A percentile compares a stretch with the other conserved stretches of the same genome.
Evolutionary conservation across 2,888 invertebrate species (phyloP).

Genomic region (Drosophila algonquin): DNA sequence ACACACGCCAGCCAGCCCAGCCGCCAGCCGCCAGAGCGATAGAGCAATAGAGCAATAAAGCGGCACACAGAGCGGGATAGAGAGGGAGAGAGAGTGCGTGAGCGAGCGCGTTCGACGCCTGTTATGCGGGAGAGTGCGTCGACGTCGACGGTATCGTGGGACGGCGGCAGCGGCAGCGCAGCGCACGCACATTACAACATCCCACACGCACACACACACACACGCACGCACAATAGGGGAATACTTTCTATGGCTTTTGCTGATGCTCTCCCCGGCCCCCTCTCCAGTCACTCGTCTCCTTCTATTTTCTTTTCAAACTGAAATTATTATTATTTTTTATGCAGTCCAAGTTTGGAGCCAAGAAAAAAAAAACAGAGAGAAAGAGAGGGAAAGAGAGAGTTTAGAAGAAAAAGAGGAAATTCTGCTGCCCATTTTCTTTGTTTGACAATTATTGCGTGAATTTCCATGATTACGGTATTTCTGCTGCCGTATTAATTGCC

Average conservation of each 20-base stretch:
- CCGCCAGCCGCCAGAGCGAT: neutral
- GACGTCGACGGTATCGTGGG: constrained; percentile 12
- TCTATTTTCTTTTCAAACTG: constrained; percentile 42
- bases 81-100: constrained; percentile 28
- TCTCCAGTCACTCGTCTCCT: constrained; percentile 16
- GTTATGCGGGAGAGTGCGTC: constrained; percentile 63
- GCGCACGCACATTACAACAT: constrained; percentile 72
- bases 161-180: constrained; percentile 33
- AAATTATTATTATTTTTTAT: constrained; percentile 69
- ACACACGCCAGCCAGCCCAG: constrained; percentile 5
- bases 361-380: constrained; percentile 7
- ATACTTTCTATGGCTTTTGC: constrained; percentile 73
- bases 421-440: constrained; percentile 34
- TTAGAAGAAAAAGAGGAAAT: constrained; percentile 21
- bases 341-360: constrained; percentile 59
- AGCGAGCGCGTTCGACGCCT: constrained; percentile 49
- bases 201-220: neutral
- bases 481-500: constrained; percentile 45
- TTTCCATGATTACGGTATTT: constrained; percentile 51
- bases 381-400: constrained; percentile 5
- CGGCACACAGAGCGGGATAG: constrained; percentile 3
- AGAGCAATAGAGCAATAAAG: constrained; percentile 5
- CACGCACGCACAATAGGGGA: constrained; percentile 33
- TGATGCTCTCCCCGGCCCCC: constrained; percentile 17
- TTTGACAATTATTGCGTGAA: constrained; percentile 72